These are phyloP conservation scores for Dolichomitus sp. DNA, from an alignment of 2,888 invertebrate species.

Conservation along the genomic window DNA sequence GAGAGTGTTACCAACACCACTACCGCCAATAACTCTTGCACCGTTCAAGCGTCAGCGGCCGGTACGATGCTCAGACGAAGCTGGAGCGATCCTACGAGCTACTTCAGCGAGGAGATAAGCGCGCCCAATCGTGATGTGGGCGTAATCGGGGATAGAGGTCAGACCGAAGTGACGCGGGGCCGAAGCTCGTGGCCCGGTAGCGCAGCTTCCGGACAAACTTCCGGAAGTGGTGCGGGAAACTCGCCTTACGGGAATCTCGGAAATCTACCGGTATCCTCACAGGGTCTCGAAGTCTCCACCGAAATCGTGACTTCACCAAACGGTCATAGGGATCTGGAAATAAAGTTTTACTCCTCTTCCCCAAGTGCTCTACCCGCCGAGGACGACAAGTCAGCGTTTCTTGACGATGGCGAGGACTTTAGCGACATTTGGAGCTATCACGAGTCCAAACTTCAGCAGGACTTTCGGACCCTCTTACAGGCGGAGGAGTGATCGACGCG, in stretches of 20 bases:
- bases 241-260: constrained; percentile 53
- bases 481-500: constrained; percentile 81
- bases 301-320: constrained; percentile 93
- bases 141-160: constrained; percentile 84
- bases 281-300: constrained; percentile 91
- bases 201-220: constrained; percentile 63
- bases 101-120: constrained; percentile 82
- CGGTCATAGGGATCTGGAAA: constrained; percentile 93
- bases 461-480: constrained; percentile 83
- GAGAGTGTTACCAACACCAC: constrained; percentile 38
- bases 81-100: constrained; percentile 89
- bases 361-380: constrained; percentile 84
- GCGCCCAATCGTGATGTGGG: constrained; percentile 85
- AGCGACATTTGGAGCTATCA: constrained; percentile 85
- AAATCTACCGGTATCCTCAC: constrained; percentile 74
- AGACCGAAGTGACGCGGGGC: constrained; percentile 72
- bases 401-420: constrained; percentile 79
- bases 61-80: constrained; percentile 87
- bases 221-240: constrained; percentile 44
- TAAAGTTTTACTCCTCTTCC: constrained; percentile 91
- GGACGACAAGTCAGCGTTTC: constrained; percentile 74
- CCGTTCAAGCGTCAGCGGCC: constrained; percentile 46
- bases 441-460: constrained; percentile 83
- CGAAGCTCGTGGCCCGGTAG: constrained; percentile 82
- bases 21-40: constrained; percentile 50